A percentile compares a stretch with the other conserved stretches of the same genome.
phyloP scores from a whole-genome alignment of 2,113 vertebrate species.

The Aptenodytes forsteri region DNA sequence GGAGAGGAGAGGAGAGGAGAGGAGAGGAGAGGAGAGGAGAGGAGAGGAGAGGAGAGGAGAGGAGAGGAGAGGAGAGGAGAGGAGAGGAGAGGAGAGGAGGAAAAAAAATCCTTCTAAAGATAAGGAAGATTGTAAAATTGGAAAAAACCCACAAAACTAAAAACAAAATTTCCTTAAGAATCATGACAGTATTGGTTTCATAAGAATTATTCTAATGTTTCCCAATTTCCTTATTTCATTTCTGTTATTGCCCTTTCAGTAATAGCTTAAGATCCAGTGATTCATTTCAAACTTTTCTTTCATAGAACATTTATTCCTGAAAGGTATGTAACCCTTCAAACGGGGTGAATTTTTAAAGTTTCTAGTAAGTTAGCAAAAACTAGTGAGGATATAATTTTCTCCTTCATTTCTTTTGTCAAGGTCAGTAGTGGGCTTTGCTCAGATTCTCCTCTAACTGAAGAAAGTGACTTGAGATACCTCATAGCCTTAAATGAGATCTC shows the following conservation, averaged over 20 bases:
- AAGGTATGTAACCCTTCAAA: background rate
- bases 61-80: too few relatives aligned
- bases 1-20: background rate
- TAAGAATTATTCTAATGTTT: background rate
- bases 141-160: background rate
- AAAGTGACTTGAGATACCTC: background rate
- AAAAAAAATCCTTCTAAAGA: background rate
- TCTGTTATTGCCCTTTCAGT: background rate
- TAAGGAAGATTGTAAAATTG: background rate
- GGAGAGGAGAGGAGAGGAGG: fast-evolving
- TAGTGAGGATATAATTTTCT: background rate
- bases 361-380: background rate
- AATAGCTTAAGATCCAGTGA: background rate
- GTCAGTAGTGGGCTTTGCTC: background rate
- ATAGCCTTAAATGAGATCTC: background rate
- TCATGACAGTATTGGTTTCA: background rate
- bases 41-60: background rate
- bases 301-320: background rate
- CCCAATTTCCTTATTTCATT: background rate
- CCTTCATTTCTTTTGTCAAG: background rate
- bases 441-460: background rate
- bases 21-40: too few relatives aligned
- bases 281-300: background rate
- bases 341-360: background rate
- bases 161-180: background rate